Conservation (phyloP, 2,113 vertebrate genomes). For the Coreoperca whiteheadi region DNA sequence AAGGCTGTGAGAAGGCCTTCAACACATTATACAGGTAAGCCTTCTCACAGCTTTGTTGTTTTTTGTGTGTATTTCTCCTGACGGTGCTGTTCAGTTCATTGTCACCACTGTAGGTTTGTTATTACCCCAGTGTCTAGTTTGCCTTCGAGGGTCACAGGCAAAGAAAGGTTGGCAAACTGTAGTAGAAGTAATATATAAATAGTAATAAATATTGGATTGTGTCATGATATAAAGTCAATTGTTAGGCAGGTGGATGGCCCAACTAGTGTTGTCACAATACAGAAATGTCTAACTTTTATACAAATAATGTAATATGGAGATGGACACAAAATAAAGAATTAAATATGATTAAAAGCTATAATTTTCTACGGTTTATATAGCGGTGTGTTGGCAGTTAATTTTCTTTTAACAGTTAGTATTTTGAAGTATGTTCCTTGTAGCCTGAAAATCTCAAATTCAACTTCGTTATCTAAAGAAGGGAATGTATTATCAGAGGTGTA, state of each 20-base stretch:
- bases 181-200: not conserved
- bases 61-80: not conserved
- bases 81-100: not conserved
- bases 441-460: not conserved
- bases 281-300: not conserved
- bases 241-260: not conserved
- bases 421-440: not conserved
- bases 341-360: not conserved
- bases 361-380: not conserved
- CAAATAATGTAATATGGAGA: not conserved
- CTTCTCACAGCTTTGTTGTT: not conserved
- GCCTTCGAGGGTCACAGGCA: not conserved
- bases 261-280: not conserved
- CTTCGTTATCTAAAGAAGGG: not conserved
- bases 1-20: constrained; percentile 98
- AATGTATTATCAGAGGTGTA: not conserved
- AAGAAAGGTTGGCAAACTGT: not conserved
- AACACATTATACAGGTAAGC: constrained; percentile 96
- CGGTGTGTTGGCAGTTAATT: not conserved
- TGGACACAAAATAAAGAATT: not conserved
- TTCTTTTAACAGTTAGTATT: not conserved
- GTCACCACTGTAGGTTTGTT: not conserved
- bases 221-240: not conserved
- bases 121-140: not conserved
- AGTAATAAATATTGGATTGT: not conserved